phyloP scores from a whole-genome alignment of 2,888 invertebrate genomes.

The Apamea sordens region DNA sequence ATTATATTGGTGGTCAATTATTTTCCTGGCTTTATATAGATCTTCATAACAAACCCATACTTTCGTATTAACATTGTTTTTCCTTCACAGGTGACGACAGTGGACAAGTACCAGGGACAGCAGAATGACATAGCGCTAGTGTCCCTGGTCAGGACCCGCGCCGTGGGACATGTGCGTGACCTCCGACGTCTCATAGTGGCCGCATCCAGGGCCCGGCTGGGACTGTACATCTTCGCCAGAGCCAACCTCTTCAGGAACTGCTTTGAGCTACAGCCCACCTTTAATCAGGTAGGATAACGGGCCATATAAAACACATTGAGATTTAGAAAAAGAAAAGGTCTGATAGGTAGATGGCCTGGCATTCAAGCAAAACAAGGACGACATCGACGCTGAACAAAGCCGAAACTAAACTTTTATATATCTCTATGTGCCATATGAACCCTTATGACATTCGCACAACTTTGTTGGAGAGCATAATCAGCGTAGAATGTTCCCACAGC shows the following conservation, averaged over 20 bases:
- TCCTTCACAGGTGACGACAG: constrained; percentile 94
- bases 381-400: background rate
- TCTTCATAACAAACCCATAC: background rate
- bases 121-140: constrained; percentile 99
- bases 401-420: background rate
- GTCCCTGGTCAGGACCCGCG: constrained; percentile 98
- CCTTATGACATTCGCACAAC: background rate
- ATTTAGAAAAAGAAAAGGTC: no score
- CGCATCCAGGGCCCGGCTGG: constrained; percentile 98
- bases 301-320: background rate
- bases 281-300: constrained; percentile 92
- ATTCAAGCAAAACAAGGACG: background rate
- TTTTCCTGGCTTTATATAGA: background rate
- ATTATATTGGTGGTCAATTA: background rate
- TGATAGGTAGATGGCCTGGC: no score
- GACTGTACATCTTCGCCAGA: constrained; percentile 98
- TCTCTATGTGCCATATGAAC: background rate
- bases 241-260: constrained; percentile 98
- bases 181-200: constrained; percentile 99
- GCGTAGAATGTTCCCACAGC: background rate
- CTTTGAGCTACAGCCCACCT: constrained; percentile 98
- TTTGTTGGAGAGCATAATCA: background rate
- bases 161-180: constrained; percentile 99
- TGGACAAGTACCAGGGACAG: constrained; percentile 99
- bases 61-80: background rate